Percentiles rank a stretch among this genome's conserved stretches.
These are phyloP conservation scores for Papilio helenus DNA, from an alignment of 1,140 invertebrate genomes.

Conservation along the genomic window DNA sequence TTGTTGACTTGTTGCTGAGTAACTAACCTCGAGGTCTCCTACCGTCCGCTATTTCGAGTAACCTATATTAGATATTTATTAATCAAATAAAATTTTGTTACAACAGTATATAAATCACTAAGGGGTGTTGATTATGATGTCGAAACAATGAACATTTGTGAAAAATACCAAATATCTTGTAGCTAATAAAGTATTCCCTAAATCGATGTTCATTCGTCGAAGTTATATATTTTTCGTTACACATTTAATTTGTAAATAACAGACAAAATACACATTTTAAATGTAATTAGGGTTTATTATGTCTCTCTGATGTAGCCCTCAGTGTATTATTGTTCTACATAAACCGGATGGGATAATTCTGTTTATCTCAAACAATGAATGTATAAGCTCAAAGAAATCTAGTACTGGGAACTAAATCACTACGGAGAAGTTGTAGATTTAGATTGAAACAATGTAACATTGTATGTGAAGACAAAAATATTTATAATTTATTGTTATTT, in stretches of 20 bases:
- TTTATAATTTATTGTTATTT: too few species aligned
- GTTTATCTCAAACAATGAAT: constrained; percentile 6
- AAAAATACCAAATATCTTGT: too few species aligned
- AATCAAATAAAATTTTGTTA: too few species aligned
- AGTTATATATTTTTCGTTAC: too few species aligned
- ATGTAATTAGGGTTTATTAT: background rate
- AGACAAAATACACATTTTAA: background rate
- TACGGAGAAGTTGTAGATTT: background rate
- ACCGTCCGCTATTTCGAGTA: background rate
- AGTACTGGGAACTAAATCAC: background rate
- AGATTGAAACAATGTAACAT: background rate
- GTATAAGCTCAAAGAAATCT: background rate
- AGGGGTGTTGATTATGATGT: too few species aligned
- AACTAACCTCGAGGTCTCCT: background rate
- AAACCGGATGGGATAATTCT: background rate
- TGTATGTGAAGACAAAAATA: background rate
- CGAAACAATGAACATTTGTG: too few species aligned
- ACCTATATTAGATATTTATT: too few species aligned
- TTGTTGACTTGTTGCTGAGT: background rate
- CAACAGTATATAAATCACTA: too few species aligned
- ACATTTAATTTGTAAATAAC: too few species aligned
- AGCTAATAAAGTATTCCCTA: too few species aligned
- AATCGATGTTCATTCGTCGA: too few species aligned
- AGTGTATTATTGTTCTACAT: background rate
- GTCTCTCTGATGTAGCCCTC: background rate